A percentile compares a stretch with the other conserved stretches of the same genome.
These are phyloP conservation scores for Saiga tatarica DNA, from an alignment of 2,113 vertebrate genomes.

Conservation along the genomic window DNA sequence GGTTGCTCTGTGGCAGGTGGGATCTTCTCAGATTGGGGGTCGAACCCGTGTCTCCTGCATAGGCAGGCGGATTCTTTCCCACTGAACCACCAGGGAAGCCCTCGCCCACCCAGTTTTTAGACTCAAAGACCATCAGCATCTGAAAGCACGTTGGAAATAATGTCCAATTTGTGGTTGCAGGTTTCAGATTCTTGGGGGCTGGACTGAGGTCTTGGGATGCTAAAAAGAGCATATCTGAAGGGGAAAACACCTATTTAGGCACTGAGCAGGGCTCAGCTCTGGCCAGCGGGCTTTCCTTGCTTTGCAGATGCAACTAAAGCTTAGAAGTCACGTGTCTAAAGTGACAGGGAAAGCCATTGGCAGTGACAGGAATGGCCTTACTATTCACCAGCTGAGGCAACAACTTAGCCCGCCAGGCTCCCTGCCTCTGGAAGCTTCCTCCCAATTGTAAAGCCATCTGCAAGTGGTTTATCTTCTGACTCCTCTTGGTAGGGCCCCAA, in stretches of 20 bases:
- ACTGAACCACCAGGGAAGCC: not conserved
- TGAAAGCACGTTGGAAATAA: fast-evolving
- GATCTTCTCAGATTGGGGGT: not conserved
- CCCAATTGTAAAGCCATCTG: not conserved
- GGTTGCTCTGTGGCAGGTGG: not conserved
- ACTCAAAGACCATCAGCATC: fast-evolving
- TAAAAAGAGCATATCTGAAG: not conserved
- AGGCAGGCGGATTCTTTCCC: not conserved
- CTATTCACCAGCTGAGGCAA: not conserved
- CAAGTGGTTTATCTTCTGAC: not conserved
- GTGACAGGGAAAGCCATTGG: fast-evolving
- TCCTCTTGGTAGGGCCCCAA: not conserved
- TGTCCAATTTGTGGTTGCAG: fast-evolving
- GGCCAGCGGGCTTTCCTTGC: fast-evolving
- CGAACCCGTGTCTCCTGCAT: not conserved
- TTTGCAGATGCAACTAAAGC: not conserved
- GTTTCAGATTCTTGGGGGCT: not conserved
- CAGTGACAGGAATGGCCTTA: not conserved
- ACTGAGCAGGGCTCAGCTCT: fast-evolving
- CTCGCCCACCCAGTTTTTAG: not conserved
- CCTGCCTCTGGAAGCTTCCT: not conserved
- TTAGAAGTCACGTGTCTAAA: fast-evolving
- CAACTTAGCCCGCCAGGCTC: fast-evolving
- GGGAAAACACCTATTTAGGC: fast-evolving
- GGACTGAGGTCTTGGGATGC: not conserved